These are phyloP conservation scores for Onychomys torridus DNA, from an alignment of 2,797 vertebrate species.

Conservation along the genomic window DNA sequence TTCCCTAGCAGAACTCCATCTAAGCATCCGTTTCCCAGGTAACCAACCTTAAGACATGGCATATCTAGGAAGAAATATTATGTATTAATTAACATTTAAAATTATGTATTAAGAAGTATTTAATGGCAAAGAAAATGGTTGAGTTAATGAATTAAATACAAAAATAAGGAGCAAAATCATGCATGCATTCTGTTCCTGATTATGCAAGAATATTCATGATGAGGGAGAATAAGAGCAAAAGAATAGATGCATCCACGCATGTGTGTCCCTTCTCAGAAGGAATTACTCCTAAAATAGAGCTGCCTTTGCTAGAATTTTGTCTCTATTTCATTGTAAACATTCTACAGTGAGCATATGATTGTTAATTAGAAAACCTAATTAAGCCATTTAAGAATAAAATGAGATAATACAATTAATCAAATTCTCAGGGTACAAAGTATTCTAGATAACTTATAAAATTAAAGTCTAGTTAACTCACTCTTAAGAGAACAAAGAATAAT, in stretches of 20 bases:
- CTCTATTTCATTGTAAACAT: slow-evolving; percentile 39
- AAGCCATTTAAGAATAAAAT: slow-evolving; percentile 34
- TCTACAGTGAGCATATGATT: slow-evolving; percentile 34
- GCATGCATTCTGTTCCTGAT: background rate
- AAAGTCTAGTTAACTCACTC: background rate
- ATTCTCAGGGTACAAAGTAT: background rate
- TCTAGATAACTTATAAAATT: background rate
- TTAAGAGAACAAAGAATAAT: background rate
- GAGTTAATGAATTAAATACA: slow-evolving; percentile 46
- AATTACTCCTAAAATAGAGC: slow-evolving; percentile 43
- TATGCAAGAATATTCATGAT: slow-evolving; percentile 27
- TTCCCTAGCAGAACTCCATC: background rate
- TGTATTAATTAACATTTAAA: slow-evolving; percentile 45
- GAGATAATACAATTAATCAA: background rate
- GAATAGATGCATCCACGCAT: background rate
- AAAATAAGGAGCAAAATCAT: slow-evolving; percentile 34
- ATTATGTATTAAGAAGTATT: slow-evolving; percentile 5
- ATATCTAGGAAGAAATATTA: slow-evolving; percentile 20
- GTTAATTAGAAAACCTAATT: slow-evolving; percentile 53
- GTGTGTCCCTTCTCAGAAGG: background rate
- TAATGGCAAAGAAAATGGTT: background rate
- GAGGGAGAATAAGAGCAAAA: background rate
- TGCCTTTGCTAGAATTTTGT: background rate
- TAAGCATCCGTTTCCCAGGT: background rate
- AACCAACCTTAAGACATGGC: background rate